Evolutionary conservation across 2,113 vertebrate species (phyloP).

Genomic region (Martes martes): DNA sequence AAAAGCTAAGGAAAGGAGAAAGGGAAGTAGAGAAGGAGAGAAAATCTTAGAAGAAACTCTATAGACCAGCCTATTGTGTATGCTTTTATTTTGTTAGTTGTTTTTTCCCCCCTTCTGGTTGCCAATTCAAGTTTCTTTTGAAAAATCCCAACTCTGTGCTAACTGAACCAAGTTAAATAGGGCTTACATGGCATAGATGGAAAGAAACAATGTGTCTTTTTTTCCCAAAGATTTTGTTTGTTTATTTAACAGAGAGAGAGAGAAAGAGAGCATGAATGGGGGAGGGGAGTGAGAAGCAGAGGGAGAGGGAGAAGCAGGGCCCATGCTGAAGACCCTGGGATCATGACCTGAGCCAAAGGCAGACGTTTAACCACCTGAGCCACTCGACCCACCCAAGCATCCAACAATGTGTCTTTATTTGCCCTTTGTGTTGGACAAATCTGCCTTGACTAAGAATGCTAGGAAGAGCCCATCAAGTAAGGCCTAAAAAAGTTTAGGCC

Average conservation of each 20-base stretch:
- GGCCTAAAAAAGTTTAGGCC: too few relatives aligned
- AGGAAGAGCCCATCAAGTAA: not conserved
- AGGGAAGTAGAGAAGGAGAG: not conserved
- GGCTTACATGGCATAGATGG: not conserved
- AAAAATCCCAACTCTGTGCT: not conserved
- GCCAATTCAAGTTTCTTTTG: constrained; percentile 11
- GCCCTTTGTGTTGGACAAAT: not conserved
- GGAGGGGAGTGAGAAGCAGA: too few relatives aligned
- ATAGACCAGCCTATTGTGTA: not conserved
- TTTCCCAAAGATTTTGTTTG: not conserved
- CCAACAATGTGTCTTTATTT: not conserved
- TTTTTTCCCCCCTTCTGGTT: not conserved
- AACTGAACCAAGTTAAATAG: not conserved
- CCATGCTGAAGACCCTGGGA: too few relatives aligned
- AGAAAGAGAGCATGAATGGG: not conserved
- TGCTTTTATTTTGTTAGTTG: not conserved
- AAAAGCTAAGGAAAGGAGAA: not conserved
- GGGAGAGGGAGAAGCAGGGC: too few relatives aligned
- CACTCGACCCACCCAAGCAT: not conserved
- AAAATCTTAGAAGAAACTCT: not conserved
- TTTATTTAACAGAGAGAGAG: not conserved
- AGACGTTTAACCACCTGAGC: not conserved
- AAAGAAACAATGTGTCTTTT: not conserved
- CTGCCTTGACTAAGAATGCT: not conserved
- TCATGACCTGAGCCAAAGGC: too few relatives aligned